phyloP scores from a whole-genome alignment of 2,797 vertebrate species.

The Prionace glauca region DNA sequence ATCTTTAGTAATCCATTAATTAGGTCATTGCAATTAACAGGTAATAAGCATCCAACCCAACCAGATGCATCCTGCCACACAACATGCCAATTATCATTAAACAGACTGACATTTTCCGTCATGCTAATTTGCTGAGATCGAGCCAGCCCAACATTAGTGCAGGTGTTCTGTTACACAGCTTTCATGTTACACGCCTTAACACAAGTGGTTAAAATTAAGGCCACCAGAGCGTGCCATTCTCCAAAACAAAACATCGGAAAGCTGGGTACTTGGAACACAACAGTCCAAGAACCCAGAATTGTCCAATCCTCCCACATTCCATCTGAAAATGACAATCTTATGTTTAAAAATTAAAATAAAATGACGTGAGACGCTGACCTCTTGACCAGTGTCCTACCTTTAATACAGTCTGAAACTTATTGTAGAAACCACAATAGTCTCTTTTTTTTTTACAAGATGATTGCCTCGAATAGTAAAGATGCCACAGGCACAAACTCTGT shows the following conservation, averaged over 20 bases:
- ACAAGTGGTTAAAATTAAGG: slow-evolving; percentile 9
- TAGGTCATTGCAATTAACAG: slow-evolving; percentile 30
- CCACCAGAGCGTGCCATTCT: neutral
- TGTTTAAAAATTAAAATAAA: neutral
- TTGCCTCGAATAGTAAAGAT: neutral
- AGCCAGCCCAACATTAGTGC: neutral
- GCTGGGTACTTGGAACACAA: neutral
- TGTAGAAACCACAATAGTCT: neutral
- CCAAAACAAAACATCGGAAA: neutral
- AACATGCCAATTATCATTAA: slow-evolving; percentile 26
- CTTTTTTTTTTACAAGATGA: too few species aligned
- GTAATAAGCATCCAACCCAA: slow-evolving; percentile 27
- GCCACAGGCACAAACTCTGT: neutral
- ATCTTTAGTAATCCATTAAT: neutral
- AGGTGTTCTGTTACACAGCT: neutral
- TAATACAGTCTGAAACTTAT: neutral
- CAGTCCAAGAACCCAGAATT: neutral
- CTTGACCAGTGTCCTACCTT: neutral
- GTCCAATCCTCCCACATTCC: neutral
- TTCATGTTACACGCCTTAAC: neutral
- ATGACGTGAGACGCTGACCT: neutral
- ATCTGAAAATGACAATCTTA: neutral
- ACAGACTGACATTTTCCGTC: slow-evolving; percentile 9
- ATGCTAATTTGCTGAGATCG: neutral
- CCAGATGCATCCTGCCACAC: slow-evolving; percentile 20